Base-by-base conservation (phyloP, 1,140 invertebrate genomes). In the Spodoptera litura region DNA sequence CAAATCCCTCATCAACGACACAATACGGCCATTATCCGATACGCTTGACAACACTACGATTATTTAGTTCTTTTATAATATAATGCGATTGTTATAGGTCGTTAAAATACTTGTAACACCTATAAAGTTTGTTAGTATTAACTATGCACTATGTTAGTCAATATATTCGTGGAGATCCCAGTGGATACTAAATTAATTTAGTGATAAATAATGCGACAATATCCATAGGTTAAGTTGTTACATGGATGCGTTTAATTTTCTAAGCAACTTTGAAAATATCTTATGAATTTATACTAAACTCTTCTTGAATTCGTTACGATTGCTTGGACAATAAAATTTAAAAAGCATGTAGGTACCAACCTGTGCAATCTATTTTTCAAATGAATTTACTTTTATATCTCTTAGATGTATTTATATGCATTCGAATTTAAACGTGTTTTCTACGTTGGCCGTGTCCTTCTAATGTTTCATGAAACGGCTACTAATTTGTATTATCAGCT, bases 121-220 rank as follows among this genome's bases (percentile, higher is more conserved):
- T 61, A 61, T 49, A 44, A 58, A 49, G 31, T 44, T 55, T 61
- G 58, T 74, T 52, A 74, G 72, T 62, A 74, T 74, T 44, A 52
- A 49, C 35, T 31, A 62, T 62, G 75, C 75, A 78, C 53, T 72
- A 72, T 55, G 68, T 72, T 55, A 70, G 55, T 75, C 66, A 76
- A 72, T 71, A 71, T 53, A 72, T 72, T 66, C 38, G 27, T 49
- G 49, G 35, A 80, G 64, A 81, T 82, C 66, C 61, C 81, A 81
- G 79, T 81, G 74, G 80, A 83, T 81, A 61, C 80, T 83, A 80
- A 82, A 80, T 83, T 77, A 84, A 80, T 85, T 71, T 91, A 89
- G 89, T 90, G 84, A 86, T 91, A 90, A 89, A 89, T 82, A 87
- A 91, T 79, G 87, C 83, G 92, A 93, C 92, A 93, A 93, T 93